phyloP scores from a whole-genome alignment of 2,113 vertebrate species.

The Oreochromis niloticus region DNA sequence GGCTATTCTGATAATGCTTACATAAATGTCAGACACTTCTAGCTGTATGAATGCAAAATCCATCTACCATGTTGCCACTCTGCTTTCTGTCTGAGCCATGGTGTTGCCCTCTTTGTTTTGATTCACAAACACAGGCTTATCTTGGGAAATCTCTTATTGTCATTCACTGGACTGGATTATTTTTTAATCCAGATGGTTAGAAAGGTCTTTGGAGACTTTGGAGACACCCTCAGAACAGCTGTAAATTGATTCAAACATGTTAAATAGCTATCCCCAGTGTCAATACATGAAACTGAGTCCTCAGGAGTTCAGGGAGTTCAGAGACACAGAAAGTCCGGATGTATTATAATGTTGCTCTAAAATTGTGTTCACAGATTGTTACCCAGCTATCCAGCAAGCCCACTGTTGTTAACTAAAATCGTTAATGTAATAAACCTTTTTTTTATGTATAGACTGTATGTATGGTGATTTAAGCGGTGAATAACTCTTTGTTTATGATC shows the following conservation, averaged over 20 bases:
- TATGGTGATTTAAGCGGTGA: background rate
- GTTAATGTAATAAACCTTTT: background rate
- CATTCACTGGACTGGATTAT: background rate
- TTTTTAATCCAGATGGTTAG: background rate
- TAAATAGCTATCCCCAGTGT: background rate
- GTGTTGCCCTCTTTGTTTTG: background rate
- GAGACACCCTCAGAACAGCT: background rate
- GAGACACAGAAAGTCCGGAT: fast-evolving
- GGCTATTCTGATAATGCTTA: background rate
- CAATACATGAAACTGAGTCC: background rate
- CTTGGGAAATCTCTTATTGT: background rate
- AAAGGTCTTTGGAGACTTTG: background rate
- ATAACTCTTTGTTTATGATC: background rate
- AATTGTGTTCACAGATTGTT: background rate
- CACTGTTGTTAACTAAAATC: background rate
- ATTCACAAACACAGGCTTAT: background rate
- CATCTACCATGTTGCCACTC: background rate
- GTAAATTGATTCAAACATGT: background rate
- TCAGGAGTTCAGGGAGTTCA: background rate
- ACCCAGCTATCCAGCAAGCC: background rate
- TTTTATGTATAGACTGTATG: background rate
- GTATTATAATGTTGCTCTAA: background rate
- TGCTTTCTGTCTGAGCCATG: background rate
- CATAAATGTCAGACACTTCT: background rate
- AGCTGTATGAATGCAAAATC: background rate